Evolutionary conservation across 2,113 vertebrate species (phyloP), one percentile per base, ranked within the genome.

Genomic region (Cinclus mexicanus): DNA sequence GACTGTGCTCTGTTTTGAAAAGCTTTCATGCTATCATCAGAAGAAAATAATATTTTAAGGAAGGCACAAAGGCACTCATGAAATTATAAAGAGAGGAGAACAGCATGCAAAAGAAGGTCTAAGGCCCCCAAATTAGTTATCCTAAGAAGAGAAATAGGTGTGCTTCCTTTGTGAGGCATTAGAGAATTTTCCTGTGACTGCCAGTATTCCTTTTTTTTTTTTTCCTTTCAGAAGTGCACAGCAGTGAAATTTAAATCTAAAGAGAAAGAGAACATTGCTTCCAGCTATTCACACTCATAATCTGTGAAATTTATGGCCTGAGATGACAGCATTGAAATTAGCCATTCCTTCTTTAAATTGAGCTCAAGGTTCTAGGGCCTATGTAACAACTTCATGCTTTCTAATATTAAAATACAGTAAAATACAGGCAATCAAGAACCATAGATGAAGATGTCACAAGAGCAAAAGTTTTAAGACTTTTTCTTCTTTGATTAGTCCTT

Each of bases 291-390:
- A 80, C 41, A 65, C 65, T 79, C 49, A 80, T 72, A 95, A 89
- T 61, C 76, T 75, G 79, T 88, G 70, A 94, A 94, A 96, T 93
- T 87, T 72, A 94, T 67, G 77, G 47, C 61, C 31, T 60, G 39
- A 92, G 65, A 93, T 79, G 57, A 75, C 26, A 80, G 61, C 31
- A 74, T 0, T 83, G 83, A 93, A 96, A 95, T 92, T 90, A 94
- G 22, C 56, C 12, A 44, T 63, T 67, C 41, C 21, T 63, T 60
- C 55, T 82, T 76, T 59, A 91, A 94, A 86, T 9, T 70, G 39
- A 92, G 19, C 33, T 77, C 46, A 25, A 25, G 10, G 13, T 57
- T 91, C 77, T 81, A 78, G 46, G 25, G 53, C n/a, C 61, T 74
- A 42, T 19, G 11, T 59, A 44, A 83, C 22, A 85, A 74, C 16